phyloP scores from a whole-genome alignment of 2,888 invertebrate species.

The Stenchaetothrips biformis region DNA sequence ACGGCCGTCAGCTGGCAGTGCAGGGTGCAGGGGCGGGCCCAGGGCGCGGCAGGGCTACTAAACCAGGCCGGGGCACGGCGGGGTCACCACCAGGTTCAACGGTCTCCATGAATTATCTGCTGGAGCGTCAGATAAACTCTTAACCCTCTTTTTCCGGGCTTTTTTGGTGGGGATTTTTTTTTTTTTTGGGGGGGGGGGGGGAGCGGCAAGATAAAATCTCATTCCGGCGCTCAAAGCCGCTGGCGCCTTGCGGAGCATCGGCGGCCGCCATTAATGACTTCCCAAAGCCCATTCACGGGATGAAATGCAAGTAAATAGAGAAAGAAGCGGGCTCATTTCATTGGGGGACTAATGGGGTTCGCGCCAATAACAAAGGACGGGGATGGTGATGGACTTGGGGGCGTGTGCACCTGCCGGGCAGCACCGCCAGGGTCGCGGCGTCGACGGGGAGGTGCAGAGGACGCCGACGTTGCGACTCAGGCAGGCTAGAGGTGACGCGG shows the following conservation, averaged over 20 bases:
- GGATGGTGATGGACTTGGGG: background rate
- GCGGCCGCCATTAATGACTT: slow-evolving; percentile 1
- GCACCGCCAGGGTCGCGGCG: no score
- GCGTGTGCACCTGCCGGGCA: no score
- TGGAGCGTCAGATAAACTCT: background rate
- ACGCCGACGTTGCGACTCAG: no score
- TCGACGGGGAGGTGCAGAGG: no score
- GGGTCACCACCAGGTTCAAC: background rate
- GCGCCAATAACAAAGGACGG: background rate
- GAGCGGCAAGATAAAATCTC: background rate
- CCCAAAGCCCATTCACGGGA: background rate
- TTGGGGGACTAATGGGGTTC: background rate
- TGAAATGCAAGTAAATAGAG: background rate
- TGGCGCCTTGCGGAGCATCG: background rate
- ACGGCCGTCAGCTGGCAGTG: no score
- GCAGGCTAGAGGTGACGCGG: no score
- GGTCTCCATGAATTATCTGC: background rate
- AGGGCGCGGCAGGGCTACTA: no score
- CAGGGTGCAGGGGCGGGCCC: no score
- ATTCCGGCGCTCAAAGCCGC: background rate
- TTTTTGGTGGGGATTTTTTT: background rate
- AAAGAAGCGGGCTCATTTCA: background rate
- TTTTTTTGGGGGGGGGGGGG: background rate
- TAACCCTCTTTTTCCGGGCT: background rate
- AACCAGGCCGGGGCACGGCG: no score